These are phyloP conservation scores for Naso thynnoides DNA, from an alignment of 2,797 vertebrate species.

Conservation along the genomic window DNA sequence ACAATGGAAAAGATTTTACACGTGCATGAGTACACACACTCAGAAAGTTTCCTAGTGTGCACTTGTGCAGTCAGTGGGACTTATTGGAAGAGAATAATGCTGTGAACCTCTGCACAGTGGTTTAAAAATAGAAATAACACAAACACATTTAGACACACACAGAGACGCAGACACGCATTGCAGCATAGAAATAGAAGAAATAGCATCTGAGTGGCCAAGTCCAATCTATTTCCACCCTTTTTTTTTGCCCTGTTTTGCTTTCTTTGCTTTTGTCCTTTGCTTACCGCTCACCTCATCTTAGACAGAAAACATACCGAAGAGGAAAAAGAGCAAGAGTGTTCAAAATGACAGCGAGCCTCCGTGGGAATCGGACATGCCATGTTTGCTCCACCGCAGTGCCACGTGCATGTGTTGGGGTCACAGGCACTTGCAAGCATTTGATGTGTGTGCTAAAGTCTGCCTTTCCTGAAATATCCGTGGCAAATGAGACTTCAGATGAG, in stretches of 20 bases:
- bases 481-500: conserved; percentile 16
- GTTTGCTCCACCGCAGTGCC: conserved; percentile 27
- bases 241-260: not conserved
- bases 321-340: not conserved
- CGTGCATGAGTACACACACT: conserved; percentile 31
- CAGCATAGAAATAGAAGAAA: conserved; percentile 56
- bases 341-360: conserved; percentile 1
- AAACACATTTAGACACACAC: conserved; percentile 22
- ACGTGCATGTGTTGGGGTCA: conserved; percentile 33
- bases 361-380: conserved; percentile 19
- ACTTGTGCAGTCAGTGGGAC: conserved; percentile 52
- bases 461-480: conserved; percentile 7
- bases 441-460: conserved; percentile 1
- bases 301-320: conserved; percentile 18
- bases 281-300: not conserved
- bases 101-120: conserved; percentile 39
- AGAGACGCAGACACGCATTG: conserved; percentile 32
- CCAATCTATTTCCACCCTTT: conserved; percentile 5
- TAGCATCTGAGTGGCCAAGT: conserved; percentile 32
- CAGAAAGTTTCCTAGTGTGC: conserved; percentile 61
- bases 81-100: conserved; percentile 47
- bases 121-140: conserved; percentile 70
- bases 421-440: conserved; percentile 14
- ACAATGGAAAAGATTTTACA: conserved; percentile 63
- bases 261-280: conserved; percentile 2